Percentiles rank a stretch among this genome's conserved stretches.
phyloP scores from a whole-genome alignment of 2,888 invertebrate species.

The Pyralis farinalis region DNA sequence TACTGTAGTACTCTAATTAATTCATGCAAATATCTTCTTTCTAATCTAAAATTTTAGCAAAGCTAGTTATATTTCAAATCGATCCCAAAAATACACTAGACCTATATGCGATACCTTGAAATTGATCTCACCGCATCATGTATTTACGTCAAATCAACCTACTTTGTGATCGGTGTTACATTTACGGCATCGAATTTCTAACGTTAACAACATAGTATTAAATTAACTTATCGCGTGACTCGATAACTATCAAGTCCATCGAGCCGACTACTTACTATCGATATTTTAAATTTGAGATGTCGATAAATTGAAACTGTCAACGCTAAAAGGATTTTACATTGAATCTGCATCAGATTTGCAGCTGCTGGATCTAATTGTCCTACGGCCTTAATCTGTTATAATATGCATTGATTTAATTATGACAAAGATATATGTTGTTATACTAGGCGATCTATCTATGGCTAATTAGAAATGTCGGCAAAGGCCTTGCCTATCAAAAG shows the following conservation, averaged over 20 bases:
- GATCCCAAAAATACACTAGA: slow-evolving; percentile 38
- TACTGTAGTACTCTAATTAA: too few relatives aligned
- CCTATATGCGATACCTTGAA: slow-evolving; percentile 71
- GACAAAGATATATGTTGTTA: too few relatives aligned
- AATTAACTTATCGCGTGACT: neutral
- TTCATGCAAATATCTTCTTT: too few relatives aligned
- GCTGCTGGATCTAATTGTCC: slow-evolving; percentile 12
- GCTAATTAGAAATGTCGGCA: too few relatives aligned
- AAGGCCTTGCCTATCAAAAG: too few relatives aligned
- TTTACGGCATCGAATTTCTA: slow-evolving; percentile 21
- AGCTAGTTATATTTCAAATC: too few relatives aligned
- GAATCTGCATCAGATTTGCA: slow-evolving; percentile 20
- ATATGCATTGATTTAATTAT: too few relatives aligned
- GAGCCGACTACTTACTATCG: too few relatives aligned
- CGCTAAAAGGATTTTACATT: slow-evolving; percentile 24
- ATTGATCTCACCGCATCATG: slow-evolving; percentile 68
- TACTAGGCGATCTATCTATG: too few relatives aligned
- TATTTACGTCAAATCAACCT: slow-evolving; percentile 57
- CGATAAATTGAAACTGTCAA: slow-evolving; percentile 37
- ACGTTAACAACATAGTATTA: too few relatives aligned
- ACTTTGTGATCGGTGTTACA: slow-evolving; percentile 40
- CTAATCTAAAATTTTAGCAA: too few relatives aligned
- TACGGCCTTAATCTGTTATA: too few relatives aligned
- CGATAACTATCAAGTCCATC: slow-evolving; percentile 2
- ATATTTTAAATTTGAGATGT: slow-evolving; percentile 20